A percentile compares a stretch with the other conserved stretches of the same genome.
These are phyloP conservation scores for Protonemura montana DNA, from an alignment of 2,888 invertebrate species.

Conservation along the genomic window DNA sequence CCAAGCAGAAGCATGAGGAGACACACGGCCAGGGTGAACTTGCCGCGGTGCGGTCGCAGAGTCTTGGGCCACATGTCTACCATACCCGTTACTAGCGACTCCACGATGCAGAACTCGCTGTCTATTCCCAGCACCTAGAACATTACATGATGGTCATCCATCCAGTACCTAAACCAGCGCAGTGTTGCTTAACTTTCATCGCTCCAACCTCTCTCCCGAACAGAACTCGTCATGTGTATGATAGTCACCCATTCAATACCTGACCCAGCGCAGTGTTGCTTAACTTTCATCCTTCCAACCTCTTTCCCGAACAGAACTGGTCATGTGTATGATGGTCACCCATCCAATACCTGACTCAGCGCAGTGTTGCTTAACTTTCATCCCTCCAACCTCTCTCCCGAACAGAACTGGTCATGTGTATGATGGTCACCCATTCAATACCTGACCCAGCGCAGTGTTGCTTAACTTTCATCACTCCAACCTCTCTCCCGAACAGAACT, in stretches of 20 bases:
- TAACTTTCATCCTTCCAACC: too few relatives aligned
- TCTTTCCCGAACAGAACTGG: too few relatives aligned
- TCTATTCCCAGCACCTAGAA: constrained; percentile 74
- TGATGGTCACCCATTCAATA: background rate
- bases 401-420: too few relatives aligned
- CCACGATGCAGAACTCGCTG: constrained; percentile 76
- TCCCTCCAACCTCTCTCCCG: too few relatives aligned
- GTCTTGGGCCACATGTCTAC: constrained; percentile 67
- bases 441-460: background rate
- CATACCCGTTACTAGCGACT: constrained; percentile 67
- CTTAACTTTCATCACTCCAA: constrained; percentile 56
- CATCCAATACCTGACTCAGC: background rate
- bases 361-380: background rate
- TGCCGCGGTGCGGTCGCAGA: constrained; percentile 67
- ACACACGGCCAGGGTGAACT: constrained; percentile 71
- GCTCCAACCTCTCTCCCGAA: too few relatives aligned
- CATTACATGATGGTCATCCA: background rate
- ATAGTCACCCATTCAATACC: background rate
- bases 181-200: background rate
- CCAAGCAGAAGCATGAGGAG: constrained; percentile 67
- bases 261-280: background rate
- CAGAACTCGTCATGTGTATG: too few relatives aligned
- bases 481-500: too few relatives aligned
- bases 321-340: background rate
- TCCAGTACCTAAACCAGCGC: background rate